These are phyloP conservation scores for Elgonia sp. DNA, from an alignment of 2,888 invertebrate genomes.

Conservation along the genomic window DNA sequence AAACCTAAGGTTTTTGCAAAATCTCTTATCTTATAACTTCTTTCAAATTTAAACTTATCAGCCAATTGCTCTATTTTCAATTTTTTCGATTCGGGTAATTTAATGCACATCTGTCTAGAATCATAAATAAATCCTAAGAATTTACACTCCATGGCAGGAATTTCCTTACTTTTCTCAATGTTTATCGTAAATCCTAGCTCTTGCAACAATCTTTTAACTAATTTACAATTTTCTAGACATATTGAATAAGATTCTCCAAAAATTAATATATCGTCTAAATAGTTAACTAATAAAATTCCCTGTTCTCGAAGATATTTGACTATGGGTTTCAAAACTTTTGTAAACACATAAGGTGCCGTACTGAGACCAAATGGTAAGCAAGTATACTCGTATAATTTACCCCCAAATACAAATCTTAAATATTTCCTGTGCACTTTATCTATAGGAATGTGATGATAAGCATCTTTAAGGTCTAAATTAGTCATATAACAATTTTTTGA, in stretches of 20 bases:
- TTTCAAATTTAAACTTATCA: no score
- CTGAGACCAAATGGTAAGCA: slow-evolving; percentile 39
- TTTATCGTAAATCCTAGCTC: slow-evolving; percentile 23
- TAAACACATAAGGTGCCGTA: slow-evolving; percentile 25
- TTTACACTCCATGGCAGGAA: neutral
- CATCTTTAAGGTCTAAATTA: slow-evolving; percentile 55
- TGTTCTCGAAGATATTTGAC: neutral
- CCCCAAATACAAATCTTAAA: slow-evolving; percentile 32
- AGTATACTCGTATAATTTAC: slow-evolving; percentile 16
- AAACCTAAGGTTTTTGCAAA: slow-evolving; percentile 47
- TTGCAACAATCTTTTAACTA: neutral
- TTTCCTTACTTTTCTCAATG: neutral
- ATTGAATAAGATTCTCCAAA: neutral
- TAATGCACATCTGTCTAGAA: slow-evolving; percentile 36
- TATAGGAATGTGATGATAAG: slow-evolving; percentile 31
- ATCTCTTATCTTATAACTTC: neutral
- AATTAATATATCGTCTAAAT: slow-evolving; percentile 30
- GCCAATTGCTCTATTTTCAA: no score
- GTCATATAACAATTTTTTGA: slow-evolving; percentile 57
- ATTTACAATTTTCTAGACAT: neutral
- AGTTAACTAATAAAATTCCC: slow-evolving; percentile 12
- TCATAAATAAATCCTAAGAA: slow-evolving; percentile 47
- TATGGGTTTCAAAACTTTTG: slow-evolving; percentile 15
- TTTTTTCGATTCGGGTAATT: neutral
- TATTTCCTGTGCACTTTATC: slow-evolving; percentile 19